These are phyloP conservation scores for Elachura formosa DNA, from an alignment of 2,113 vertebrate genomes.

Conservation along the genomic window DNA sequence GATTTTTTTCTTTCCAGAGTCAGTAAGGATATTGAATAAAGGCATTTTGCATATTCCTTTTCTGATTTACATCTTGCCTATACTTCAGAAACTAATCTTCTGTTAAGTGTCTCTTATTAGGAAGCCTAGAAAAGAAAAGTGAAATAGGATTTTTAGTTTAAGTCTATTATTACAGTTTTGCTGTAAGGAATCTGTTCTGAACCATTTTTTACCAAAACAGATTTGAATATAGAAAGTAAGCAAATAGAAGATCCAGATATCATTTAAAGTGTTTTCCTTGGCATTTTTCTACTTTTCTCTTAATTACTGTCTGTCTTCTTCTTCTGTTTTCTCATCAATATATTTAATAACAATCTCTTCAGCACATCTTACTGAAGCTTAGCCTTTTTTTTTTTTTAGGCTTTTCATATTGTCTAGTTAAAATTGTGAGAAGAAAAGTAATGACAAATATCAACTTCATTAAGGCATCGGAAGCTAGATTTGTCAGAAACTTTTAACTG, in stretches of 20 bases:
- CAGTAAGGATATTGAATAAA: background rate
- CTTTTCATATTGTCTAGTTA: background rate
- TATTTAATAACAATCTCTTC: background rate
- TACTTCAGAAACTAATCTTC: background rate
- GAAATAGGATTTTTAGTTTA: background rate
- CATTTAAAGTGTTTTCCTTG: background rate
- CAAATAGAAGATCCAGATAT: background rate
- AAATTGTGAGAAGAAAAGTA: background rate
- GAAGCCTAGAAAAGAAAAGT: background rate
- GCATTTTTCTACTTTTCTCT: background rate
- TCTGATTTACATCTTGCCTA: background rate
- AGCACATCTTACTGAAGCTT: background rate
- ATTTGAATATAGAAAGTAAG: background rate
- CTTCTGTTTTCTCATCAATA: background rate
- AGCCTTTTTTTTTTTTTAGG: background rate
- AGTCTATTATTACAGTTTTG: too few species aligned
- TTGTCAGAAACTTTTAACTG: background rate
- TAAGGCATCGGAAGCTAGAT: background rate
- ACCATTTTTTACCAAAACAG: background rate
- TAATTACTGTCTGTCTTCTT: too few species aligned
- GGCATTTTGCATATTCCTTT: background rate
- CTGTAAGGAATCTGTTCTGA: background rate
- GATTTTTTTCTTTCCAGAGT: background rate
- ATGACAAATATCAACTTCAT: background rate
- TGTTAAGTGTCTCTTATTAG: background rate